phyloP scores from a whole-genome alignment of 2,888 invertebrate genomes.

The Leuctra nigra region DNA sequence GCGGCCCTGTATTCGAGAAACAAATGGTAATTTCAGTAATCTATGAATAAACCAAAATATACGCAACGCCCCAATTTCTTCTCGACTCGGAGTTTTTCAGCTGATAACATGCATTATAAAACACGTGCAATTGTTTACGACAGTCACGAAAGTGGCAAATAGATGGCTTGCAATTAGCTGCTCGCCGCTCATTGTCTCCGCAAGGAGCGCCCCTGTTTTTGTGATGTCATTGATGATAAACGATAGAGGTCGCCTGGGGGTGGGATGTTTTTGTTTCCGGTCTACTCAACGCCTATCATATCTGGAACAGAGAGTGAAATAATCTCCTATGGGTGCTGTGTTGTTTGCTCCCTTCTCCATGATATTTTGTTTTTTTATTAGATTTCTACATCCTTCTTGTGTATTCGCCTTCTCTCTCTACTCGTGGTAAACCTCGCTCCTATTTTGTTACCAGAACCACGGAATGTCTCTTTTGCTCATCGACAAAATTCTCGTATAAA shows the following conservation, averaged over 20 bases:
- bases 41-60: too few relatives aligned
- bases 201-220: not conserved
- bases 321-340: not conserved
- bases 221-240: slow-evolving; percentile 7
- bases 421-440: slow-evolving; percentile 2
- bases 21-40: too few relatives aligned
- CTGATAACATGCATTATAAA: too few relatives aligned
- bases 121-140: too few relatives aligned
- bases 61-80: too few relatives aligned
- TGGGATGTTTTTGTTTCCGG: not conserved
- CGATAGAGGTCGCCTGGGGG: not conserved
- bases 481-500: slow-evolving; percentile 11
- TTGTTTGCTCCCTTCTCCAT: not conserved
- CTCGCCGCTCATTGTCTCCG: not conserved
- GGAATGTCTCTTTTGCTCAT: slow-evolving; percentile 12
- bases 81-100: too few relatives aligned
- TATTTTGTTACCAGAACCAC: not conserved
- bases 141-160: too few relatives aligned
- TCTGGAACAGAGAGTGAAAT: not conserved
- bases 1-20: too few relatives aligned
- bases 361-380: slow-evolving; percentile 6
- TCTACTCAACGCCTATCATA: not conserved
- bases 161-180: slow-evolving; percentile 2
- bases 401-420: not conserved
- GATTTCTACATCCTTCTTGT: slow-evolving; percentile 11